A percentile compares a stretch with the other conserved stretches of the same genome.
These are phyloP conservation scores for Encarsia formosa DNA, from an alignment of 2,888 invertebrate genomes.

Conservation along the genomic window DNA sequence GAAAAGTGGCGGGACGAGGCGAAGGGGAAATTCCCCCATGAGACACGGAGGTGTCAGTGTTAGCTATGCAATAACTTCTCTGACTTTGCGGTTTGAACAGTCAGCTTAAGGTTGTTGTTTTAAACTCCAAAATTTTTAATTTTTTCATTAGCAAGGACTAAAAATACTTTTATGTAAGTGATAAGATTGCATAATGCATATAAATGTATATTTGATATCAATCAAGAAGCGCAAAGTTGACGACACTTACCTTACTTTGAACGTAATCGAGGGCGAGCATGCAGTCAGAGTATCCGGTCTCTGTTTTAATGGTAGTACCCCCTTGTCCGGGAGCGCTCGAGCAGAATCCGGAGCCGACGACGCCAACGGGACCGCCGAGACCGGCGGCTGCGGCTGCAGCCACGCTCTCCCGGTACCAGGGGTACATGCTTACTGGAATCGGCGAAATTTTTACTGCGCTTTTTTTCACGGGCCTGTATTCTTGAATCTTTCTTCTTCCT, in stretches of 20 bases:
- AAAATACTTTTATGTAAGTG: too few relatives aligned
- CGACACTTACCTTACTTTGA: slow-evolving; percentile 65
- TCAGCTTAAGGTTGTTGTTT: too few relatives aligned
- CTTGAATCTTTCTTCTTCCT: too few relatives aligned
- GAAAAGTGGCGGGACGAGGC: slow-evolving; percentile 47
- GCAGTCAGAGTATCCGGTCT: slow-evolving; percentile 67
- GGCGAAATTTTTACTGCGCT: slow-evolving; percentile 31
- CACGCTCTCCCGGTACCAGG: slow-evolving; percentile 61
- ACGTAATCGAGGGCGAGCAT: slow-evolving; percentile 67
- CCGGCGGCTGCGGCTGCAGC: slow-evolving; percentile 56
- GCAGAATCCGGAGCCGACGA: slow-evolving; percentile 53
- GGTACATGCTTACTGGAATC: slow-evolving; percentile 54
- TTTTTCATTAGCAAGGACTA: too few relatives aligned
- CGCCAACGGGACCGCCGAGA: slow-evolving; percentile 50
- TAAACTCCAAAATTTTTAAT: too few relatives aligned
- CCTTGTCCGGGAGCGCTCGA: slow-evolving; percentile 51
- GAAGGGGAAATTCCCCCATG: slow-evolving; percentile 40
- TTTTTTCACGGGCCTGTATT: too few relatives aligned
- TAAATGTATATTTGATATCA: too few relatives aligned
- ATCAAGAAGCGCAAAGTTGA: too few relatives aligned
- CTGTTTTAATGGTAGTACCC: slow-evolving; percentile 61
- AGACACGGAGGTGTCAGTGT: slow-evolving; percentile 15
- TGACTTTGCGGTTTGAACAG: too few relatives aligned
- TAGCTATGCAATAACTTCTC: neutral
- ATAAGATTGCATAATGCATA: too few relatives aligned